Base-by-base conservation (phyloP, 2,797 vertebrate species). In the Eulemur rubriventer region DNA sequence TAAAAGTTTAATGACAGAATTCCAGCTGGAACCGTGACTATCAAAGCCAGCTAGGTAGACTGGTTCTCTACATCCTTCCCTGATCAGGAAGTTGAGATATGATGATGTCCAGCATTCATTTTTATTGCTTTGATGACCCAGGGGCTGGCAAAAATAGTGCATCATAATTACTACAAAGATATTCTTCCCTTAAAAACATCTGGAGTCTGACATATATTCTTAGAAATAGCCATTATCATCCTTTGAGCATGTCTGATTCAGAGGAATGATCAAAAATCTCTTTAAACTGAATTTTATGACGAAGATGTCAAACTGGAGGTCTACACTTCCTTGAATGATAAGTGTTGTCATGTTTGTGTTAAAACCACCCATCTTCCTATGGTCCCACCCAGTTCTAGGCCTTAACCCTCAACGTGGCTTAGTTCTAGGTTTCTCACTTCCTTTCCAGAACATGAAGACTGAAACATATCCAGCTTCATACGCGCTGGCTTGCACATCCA, bases 211-310 rank as follows among this genome's bases (percentile, higher is more conserved):
- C 17, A 7, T n/a, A 61, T 14, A 61, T 70, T 88, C 52, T 90
- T 94, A 95, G 80, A 81, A 93, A 84, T 9, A 46, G 11, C 73
- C 4, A 73, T 50, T 28, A 38, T 41, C n/a, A 67, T 75, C 57
- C 65, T 89, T 91, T 89, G 14, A 88, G 48, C 73, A 30, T 33
- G 43, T 90, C 43, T 89, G 50, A 89, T 83, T 97, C 79, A 80
- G 41, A 92, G 26, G 95, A 86, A 87, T 38, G 28, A 80, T 69
- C 48, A 83, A 94, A 88, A 76, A 11, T 57, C 48, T 93, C 61
- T 88, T 72, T 61, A 85, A 84, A 79, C 18, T 76, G 59, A 87
- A 43, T 55, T 33, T 91, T 69, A 83, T 85, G 41, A 95, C 48
- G 48, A 75, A 59, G 6, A 59, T 80, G 61, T 75, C 28, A 85